Evolutionary conservation across 2,113 vertebrate genomes (phyloP).

Genomic region (Stegostoma tigrinum): DNA sequence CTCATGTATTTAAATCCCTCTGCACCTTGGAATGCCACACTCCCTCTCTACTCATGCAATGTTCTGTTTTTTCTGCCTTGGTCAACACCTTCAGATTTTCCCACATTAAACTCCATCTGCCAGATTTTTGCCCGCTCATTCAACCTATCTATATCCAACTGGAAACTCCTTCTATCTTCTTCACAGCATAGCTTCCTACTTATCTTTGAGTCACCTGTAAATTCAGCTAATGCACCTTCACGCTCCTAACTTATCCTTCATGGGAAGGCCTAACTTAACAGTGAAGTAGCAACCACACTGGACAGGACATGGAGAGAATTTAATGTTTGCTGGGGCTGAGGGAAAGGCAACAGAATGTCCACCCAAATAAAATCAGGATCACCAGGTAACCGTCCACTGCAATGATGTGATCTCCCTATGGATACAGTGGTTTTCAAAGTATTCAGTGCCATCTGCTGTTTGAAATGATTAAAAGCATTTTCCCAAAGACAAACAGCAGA

Average conservation of each 20-base stretch:
- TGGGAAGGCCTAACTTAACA: neutral
- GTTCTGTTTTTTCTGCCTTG: too few species aligned
- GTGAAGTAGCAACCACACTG: neutral
- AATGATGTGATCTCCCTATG: neutral
- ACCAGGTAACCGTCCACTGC: neutral
- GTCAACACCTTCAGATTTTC: too few species aligned
- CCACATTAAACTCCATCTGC: too few species aligned
- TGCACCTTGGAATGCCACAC: too few species aligned
- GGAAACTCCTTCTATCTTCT: too few species aligned
- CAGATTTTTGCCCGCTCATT: too few species aligned
- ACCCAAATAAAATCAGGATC: neutral
- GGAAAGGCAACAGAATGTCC: neutral
- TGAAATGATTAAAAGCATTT: neutral
- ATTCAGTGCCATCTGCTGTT: conserved; percentile 16
- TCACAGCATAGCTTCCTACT: too few species aligned
- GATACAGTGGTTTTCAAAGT: neutral
- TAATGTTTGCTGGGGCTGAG: neutral
- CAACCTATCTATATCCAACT: too few species aligned
- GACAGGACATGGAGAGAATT: neutral
- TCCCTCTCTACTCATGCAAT: too few species aligned
- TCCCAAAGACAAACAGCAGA: neutral
- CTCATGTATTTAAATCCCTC: too few species aligned
- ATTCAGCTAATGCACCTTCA: neutral
- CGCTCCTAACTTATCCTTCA: neutral
- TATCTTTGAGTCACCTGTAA: too few species aligned